These are phyloP conservation scores for Lamprologus tigripictilis DNA, from an alignment of 2,113 vertebrate species.

Conservation along the genomic window DNA sequence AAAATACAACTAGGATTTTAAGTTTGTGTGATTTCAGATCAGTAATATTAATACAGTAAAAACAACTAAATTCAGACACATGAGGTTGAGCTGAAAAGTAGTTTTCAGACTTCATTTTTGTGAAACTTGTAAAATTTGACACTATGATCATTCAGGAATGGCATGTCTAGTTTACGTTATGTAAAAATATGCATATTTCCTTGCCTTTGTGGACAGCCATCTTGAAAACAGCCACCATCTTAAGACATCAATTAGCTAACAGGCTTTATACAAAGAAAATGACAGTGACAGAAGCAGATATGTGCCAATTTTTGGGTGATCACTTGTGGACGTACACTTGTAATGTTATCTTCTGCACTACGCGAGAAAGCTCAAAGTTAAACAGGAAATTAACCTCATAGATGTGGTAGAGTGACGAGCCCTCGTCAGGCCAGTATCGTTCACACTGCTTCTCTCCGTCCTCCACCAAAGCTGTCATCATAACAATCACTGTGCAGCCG, in stretches of 20 bases:
- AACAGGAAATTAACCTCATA: slow-evolving; percentile 79
- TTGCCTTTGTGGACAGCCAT: background rate
- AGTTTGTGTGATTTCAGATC: background rate
- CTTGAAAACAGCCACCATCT: background rate
- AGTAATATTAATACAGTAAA: background rate
- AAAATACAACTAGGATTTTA: background rate
- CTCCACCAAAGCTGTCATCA: slow-evolving; percentile 91
- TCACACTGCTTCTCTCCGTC: slow-evolving; percentile 93
- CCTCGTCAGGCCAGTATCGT: slow-evolving; percentile 96
- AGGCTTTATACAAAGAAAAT: background rate
- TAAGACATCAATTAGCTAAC: background rate
- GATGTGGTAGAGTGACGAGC: slow-evolving; percentile 94
- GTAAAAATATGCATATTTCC: background rate
- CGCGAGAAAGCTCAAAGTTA: background rate
- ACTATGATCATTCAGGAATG: background rate
- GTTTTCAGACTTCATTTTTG: background rate
- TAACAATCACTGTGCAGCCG: slow-evolving; percentile 94
- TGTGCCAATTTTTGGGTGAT: background rate
- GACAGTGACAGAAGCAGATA: background rate
- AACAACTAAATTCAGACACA: background rate
- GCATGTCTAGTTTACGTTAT: background rate
- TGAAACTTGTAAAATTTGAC: background rate
- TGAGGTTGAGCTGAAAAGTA: background rate
- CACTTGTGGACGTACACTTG: background rate
- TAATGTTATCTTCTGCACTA: background rate